Conservation (phyloP, 2,888 invertebrate species). For the Unio delphinus region DNA sequence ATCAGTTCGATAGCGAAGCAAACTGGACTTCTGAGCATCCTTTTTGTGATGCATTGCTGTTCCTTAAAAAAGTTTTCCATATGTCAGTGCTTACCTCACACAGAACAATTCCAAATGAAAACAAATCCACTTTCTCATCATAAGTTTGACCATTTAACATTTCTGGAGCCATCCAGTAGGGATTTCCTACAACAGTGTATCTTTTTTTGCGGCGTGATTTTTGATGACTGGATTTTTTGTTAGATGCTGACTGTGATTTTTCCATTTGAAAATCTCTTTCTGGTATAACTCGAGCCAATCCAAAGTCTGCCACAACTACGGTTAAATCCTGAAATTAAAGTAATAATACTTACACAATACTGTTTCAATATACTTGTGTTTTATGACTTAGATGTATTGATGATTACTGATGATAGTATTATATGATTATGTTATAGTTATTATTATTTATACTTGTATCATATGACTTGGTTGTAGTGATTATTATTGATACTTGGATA, state of each 20-base stretch:
- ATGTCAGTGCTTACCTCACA: constrained; percentile 81
- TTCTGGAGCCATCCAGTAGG: constrained; percentile 99
- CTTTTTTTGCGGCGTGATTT: constrained; percentile 85
- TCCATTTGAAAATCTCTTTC: constrained; percentile 23
- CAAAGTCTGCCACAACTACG: constrained; percentile 96
- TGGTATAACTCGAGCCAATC: constrained; percentile 81
- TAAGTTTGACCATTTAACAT: constrained; percentile 98
- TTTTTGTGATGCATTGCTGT: too few species aligned
- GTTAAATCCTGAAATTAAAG: constrained; percentile 83
- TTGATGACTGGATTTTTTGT: constrained; percentile 66
- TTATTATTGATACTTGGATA: too few species aligned
- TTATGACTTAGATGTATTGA: too few species aligned
- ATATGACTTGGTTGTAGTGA: too few species aligned
- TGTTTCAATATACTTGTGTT: too few species aligned
- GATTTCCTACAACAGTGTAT: constrained; percentile 96
- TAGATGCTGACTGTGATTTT: constrained; percentile 10
- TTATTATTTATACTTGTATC: too few species aligned
- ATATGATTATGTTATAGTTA: too few species aligned
- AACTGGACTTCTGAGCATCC: too few species aligned
- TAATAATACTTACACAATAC: not conserved
- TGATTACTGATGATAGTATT: too few species aligned
- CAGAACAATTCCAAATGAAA: constrained; percentile 94
- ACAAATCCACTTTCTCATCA: constrained; percentile 96
- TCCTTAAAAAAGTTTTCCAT: too few species aligned
- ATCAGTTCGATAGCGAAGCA: too few species aligned